Evolutionary conservation across 1,140 invertebrate genomes (phyloP), one percentile per base, ranked within the genome.

Genomic region (Ips typographus): DNA sequence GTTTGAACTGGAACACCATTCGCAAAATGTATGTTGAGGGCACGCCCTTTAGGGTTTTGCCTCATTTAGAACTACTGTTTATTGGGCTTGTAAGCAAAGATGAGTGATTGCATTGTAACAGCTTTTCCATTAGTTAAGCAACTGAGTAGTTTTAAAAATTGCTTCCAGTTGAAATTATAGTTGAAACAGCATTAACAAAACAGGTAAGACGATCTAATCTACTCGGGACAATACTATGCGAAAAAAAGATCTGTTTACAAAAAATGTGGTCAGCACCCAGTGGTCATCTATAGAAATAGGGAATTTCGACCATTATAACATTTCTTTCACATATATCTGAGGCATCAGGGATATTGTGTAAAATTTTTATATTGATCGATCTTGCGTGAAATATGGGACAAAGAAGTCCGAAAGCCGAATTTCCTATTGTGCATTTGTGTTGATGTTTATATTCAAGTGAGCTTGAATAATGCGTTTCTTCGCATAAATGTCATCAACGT

Each of bases 361-460:
- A 49, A 59, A 52, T 62, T 47, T 56, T 55, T 57, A 22, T 22
- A 68, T 63, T 61, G 58, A 61, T 63, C 55, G 60, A 57, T 70
- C 68, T 55, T 70, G 68, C 60, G 68, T 70, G 55, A 70, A 64
- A 63, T 70, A 70, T 70, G 68, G 61, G 8, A 63, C 59, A 70
- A 70, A 70, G 47, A 59, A 62, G 58, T 56, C 66, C 66, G 66
- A 68, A 68, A 68, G 68, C 60, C 68, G 68, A 70, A 57, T 70
- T 62, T 43, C 36, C 55, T 42, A 64, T 70, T 70, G 68, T 70
- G 5, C 8, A 43, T 63, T 43, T 64, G 22, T 22, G 59, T 70
- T 70, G 68, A 70, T 70, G 68, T 70, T 70, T 70, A 70, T 70
- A 70, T 70, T 70, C 68, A 70, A 70, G 59, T 70, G 68, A 70